phyloP scores from a whole-genome alignment of 2,113 vertebrate species.

The Ceyx melanurus region DNA sequence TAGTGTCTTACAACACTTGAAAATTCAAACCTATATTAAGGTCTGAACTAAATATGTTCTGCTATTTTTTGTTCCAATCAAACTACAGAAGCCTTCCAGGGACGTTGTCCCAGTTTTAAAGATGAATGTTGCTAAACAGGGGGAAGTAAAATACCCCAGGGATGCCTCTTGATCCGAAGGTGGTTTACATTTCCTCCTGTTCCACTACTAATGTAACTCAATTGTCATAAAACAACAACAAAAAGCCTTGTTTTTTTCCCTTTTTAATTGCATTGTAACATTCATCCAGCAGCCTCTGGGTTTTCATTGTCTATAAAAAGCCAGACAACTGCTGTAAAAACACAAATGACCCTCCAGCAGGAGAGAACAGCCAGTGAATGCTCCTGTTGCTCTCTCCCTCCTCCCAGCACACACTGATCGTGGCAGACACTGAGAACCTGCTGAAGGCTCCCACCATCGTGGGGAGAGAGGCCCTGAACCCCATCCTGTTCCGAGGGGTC shows the following conservation, averaged over 20 bases:
- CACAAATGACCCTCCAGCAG: neutral
- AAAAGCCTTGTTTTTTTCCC: neutral
- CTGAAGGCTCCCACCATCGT: constrained; percentile 96
- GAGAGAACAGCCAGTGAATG: too few relatives aligned
- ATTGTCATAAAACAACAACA: neutral
- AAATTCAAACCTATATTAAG: neutral
- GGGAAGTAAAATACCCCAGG: neutral
- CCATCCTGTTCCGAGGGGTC: constrained; percentile 93
- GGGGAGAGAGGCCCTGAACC: constrained; percentile 84
- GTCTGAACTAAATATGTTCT: neutral
- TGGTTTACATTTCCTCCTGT: neutral
- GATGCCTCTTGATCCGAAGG: neutral
- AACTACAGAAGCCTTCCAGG: accelerated
- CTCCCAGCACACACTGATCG: constrained; percentile 88
- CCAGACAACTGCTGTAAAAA: neutral
- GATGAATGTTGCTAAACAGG: neutral
- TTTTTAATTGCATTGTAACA: neutral
- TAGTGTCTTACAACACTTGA: neutral
- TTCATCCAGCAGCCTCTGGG: neutral
- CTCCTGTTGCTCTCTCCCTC: neutral
- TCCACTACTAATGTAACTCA: neutral
- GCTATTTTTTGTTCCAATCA: neutral
- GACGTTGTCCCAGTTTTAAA: neutral
- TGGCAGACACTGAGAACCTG: constrained; percentile 91
- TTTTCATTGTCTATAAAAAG: neutral